These are phyloP conservation scores for Erebia aethiops DNA, from an alignment of 2,888 invertebrate species.

Conservation along the genomic window DNA sequence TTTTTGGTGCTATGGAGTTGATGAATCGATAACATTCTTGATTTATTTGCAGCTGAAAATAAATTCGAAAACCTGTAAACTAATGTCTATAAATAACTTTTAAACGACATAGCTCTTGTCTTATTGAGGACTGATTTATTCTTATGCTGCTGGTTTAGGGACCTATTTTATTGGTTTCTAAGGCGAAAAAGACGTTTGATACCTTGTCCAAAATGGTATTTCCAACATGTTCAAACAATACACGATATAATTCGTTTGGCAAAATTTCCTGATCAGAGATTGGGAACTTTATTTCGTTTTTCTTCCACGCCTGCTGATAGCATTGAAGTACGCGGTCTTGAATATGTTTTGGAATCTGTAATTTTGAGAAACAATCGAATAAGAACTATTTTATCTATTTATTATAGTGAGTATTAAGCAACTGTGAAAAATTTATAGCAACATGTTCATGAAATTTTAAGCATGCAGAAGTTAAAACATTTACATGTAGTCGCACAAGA, in stretches of 20 bases:
- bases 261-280: not conserved
- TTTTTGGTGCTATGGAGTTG: not conserved
- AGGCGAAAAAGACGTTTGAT: not conserved
- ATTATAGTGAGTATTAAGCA: no score
- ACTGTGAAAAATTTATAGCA: no score
- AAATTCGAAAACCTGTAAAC: not conserved
- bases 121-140: no score
- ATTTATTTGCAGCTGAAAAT: not conserved
- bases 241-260: not conserved
- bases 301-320: not conserved
- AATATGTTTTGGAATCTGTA: not conserved
- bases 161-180: no score
- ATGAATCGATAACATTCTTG: not conserved
- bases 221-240: not conserved
- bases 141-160: no score
- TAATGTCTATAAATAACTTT: not conserved
- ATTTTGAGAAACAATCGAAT: not conserved
- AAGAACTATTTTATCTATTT: no score
- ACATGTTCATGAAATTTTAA: no score
- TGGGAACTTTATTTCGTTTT: not conserved
- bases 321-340: not conserved
- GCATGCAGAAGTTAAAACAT: no score
- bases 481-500: no score
- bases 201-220: not conserved
- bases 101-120: not conserved